Conservation (phyloP, 2,113 vertebrate species). For the Myodes glareolus region DNA sequence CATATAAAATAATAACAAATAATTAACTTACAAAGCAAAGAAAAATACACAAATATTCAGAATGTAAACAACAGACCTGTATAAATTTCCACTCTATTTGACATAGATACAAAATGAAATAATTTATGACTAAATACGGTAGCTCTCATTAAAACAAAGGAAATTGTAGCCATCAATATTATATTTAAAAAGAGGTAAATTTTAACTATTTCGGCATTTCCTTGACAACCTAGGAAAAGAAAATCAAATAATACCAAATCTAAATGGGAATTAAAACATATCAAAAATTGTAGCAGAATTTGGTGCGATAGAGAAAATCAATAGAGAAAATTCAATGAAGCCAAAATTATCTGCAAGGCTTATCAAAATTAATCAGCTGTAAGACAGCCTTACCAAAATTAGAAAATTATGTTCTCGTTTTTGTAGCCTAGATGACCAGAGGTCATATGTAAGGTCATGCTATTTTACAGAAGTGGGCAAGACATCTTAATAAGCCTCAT, state of each 20-base stretch:
- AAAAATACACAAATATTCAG: neutral
- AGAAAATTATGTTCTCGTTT: neutral
- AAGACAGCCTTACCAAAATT: neutral
- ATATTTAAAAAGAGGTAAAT: constrained; percentile 24
- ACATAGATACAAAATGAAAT: neutral
- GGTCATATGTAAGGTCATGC: neutral
- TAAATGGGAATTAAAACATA: neutral
- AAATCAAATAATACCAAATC: neutral
- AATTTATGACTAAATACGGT: neutral
- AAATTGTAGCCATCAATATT: neutral
- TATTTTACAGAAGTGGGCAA: constrained; percentile 3
- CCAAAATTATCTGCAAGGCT: constrained; percentile 39
- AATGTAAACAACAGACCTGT: neutral
- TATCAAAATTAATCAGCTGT: constrained; percentile 26
- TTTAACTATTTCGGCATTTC: constrained; percentile 14
- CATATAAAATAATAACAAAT: neutral
- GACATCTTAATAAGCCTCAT: neutral
- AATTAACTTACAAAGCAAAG: neutral
- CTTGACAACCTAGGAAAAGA: neutral
- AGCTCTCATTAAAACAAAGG: neutral
- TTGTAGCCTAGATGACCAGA: neutral
- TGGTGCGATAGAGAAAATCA: constrained; percentile 44
- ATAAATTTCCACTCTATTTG: constrained; percentile 16
- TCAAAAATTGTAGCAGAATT: constrained; percentile 26
- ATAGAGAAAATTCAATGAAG: constrained; percentile 48